phyloP scores from a whole-genome alignment of 2,113 vertebrate genomes.

The Chloroceryle aenea region DNA sequence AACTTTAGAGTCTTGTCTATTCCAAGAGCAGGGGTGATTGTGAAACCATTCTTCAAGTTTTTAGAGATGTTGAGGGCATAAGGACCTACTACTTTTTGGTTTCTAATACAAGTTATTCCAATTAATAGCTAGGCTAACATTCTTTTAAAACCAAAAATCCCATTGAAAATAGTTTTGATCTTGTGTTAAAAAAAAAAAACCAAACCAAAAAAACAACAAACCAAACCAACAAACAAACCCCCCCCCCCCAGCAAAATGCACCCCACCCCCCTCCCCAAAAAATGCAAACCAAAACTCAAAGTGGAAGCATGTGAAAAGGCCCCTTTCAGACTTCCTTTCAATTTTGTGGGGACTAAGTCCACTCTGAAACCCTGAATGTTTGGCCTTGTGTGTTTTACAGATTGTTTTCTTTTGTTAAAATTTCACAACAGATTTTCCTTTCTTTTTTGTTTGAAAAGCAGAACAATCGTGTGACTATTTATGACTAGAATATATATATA shows the following conservation, averaged over 20 bases:
- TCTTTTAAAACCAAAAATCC: not conserved
- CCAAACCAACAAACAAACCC: too few species aligned
- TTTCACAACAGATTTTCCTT: not conserved
- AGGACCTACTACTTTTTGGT: not conserved
- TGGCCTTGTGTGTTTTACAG: not conserved
- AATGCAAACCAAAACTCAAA: not conserved
- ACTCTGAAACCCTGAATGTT: not conserved
- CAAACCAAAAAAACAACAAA: not conserved
- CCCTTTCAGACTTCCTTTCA: constrained; percentile 1
- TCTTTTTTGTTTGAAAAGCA: not conserved
- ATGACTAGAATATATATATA: not conserved
- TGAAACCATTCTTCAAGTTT: not conserved
- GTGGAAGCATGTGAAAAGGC: not conserved
- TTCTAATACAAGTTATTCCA: not conserved
- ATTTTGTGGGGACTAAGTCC: not conserved
- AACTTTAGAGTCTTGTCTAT: not conserved
- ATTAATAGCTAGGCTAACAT: not conserved
- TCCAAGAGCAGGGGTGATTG: not conserved
- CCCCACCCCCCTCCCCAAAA: not conserved
- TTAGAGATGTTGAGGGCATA: not conserved
- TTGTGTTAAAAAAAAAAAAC: not conserved
- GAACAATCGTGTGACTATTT: not conserved
- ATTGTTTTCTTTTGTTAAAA: not conserved
- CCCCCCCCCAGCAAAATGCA: not conserved
- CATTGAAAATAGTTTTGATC: not conserved